Conservation (phyloP, 1,140 invertebrate species). For the Pseudomyrmex cubaensis region DNA sequence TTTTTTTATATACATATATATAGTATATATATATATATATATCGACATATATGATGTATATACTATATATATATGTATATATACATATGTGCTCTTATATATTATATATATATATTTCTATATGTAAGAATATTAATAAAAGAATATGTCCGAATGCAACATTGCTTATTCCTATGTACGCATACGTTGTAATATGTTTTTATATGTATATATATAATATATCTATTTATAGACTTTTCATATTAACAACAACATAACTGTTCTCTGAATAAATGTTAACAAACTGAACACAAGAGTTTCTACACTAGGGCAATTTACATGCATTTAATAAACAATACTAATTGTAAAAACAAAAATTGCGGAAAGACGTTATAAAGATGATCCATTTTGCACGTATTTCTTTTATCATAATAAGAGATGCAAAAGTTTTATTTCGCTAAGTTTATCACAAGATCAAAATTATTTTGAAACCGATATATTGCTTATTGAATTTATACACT, state of each 20-base stretch:
- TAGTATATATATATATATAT: slow-evolving; percentile 47
- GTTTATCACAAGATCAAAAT: not conserved
- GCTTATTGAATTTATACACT: too few species aligned
- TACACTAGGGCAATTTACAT: slow-evolving; percentile 64
- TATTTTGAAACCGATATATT: not conserved
- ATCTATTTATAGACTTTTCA: slow-evolving; percentile 70
- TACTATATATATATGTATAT: slow-evolving; percentile 11
- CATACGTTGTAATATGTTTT: slow-evolving; percentile 54
- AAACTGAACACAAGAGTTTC: slow-evolving; percentile 72
- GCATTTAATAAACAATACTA: slow-evolving; percentile 62
- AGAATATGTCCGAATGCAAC: slow-evolving; percentile 75
- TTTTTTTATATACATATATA: slow-evolving; percentile 34
- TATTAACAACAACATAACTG: slow-evolving; percentile 74
- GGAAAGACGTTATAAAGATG: slow-evolving; percentile 50
- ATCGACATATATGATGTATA: not conserved
- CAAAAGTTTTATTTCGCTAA: not conserved
- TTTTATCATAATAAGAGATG: slow-evolving; percentile 26
- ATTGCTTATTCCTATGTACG: slow-evolving; percentile 71
- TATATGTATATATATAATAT: slow-evolving; percentile 61
- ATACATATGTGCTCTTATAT: slow-evolving; percentile 1
- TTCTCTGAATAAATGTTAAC: slow-evolving; percentile 68
- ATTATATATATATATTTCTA: not conserved
- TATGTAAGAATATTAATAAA: slow-evolving; percentile 70
- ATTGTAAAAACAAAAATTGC: slow-evolving; percentile 63
- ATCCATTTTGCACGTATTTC: not conserved